These are phyloP conservation scores for Andrena haemorrhoa DNA, from an alignment of 2,888 invertebrate genomes.

Conservation along the genomic window DNA sequence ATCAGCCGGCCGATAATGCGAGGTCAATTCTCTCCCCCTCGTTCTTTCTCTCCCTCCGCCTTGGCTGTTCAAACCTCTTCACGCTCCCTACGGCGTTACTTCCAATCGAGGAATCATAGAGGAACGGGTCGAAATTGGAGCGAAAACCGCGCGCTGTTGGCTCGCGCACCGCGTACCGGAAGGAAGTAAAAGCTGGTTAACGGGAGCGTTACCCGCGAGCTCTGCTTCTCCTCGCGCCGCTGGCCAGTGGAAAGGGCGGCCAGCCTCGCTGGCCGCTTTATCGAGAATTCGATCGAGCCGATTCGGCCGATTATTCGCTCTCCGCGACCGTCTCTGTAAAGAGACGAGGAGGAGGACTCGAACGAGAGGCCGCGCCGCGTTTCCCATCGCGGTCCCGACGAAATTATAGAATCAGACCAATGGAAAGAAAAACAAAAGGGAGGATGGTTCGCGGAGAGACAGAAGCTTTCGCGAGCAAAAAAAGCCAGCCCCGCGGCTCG, in stretches of 20 bases:
- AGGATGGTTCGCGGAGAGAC: not conserved
- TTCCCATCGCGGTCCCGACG: conserved; percentile 26
- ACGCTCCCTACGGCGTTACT: conserved; percentile 73
- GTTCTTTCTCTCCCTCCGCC: conserved; percentile 43
- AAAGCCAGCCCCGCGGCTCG: not conserved
- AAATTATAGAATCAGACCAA: conserved; percentile 32
- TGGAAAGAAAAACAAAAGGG: conserved; percentile 34
- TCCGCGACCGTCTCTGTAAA: conserved; percentile 10
- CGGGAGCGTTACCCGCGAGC: conserved; percentile 13
- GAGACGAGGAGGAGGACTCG: conserved; percentile 13
- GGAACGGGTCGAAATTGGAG: conserved; percentile 54
- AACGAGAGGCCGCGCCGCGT: conserved; percentile 22
- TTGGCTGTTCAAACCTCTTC: conserved; percentile 62
- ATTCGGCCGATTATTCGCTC: conserved; percentile 24
- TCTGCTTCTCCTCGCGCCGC: not conserved
- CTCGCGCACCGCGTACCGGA: conserved; percentile 31
- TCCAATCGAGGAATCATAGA: conserved; percentile 72
- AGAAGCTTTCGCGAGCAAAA: not conserved
- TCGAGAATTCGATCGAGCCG: conserved; percentile 45
- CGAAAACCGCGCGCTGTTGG: conserved; percentile 51
- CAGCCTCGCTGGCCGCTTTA: not conserved
- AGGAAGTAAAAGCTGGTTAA: conserved; percentile 55
- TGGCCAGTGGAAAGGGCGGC: not conserved
- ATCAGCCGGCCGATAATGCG: conserved; percentile 82
- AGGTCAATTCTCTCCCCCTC: conserved; percentile 75